phyloP scores from a whole-genome alignment of 1,140 invertebrate species.

The Pogonomyrmex barbatus region DNA sequence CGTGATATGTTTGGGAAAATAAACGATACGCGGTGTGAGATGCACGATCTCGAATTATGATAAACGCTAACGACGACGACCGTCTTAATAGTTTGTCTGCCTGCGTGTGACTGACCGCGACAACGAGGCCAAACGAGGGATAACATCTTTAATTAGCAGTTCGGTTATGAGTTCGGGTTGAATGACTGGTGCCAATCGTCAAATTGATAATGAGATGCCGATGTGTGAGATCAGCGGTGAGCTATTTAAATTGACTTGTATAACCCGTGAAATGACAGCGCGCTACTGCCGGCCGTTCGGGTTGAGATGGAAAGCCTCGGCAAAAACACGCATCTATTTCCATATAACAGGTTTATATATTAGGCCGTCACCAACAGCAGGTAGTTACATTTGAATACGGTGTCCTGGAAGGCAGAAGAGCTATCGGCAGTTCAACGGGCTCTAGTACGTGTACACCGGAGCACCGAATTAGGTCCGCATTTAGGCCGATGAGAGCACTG shows the following conservation, averaged over 20 bases:
- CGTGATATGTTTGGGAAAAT: conserved; percentile 22
- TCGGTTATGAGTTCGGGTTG: conserved; percentile 68
- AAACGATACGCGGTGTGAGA: not conserved
- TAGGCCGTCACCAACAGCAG: conserved; percentile 84
- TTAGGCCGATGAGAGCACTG: conserved; percentile 61
- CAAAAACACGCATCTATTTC: conserved; percentile 86
- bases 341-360: conserved; percentile 86
- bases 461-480: conserved; percentile 78
- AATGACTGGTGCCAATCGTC: conserved; percentile 62
- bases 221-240: conserved; percentile 64
- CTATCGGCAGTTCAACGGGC: conserved; percentile 48
- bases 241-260: conserved; percentile 85
- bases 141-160: conserved; percentile 72
- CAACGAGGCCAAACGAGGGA: conserved; percentile 63
- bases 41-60: conserved; percentile 69
- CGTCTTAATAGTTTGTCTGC: conserved; percentile 54
- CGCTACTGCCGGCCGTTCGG: conserved; percentile 68
- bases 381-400: conserved; percentile 86
- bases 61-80: conserved; percentile 67
- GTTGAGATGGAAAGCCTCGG: conserved; percentile 77
- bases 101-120: conserved; percentile 45
- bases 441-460: conserved; percentile 72
- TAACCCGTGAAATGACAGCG: conserved; percentile 76
- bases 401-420: conserved; percentile 82
- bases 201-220: conserved; percentile 79